Percentiles rank a stretch among this genome's conserved stretches.
Evolutionary conservation across 2,797 vertebrate genomes (phyloP).

Genomic region (Poeciliopsis paucimaculata): DNA sequence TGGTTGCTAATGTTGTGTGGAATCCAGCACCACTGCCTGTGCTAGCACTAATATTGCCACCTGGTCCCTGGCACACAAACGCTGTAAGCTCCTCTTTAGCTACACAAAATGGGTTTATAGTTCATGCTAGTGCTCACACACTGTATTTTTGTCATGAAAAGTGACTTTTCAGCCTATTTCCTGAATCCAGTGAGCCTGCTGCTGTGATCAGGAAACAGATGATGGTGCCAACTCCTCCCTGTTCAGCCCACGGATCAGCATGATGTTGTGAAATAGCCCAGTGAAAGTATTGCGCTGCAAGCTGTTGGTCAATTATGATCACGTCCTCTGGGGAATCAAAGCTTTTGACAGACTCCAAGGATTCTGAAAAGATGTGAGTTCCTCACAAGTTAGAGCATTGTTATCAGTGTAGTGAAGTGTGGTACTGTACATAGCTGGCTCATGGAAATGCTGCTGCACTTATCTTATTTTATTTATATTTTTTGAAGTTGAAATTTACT

Average conservation of each 20-base stretch:
- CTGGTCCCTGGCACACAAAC: conserved; percentile 26
- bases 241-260: conserved; percentile 4
- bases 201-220: background rate
- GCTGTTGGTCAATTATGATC: conserved; percentile 16
- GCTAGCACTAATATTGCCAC: conserved; percentile 42
- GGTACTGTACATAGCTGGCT: background rate
- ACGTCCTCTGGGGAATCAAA: background rate
- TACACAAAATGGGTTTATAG: conserved; percentile 41
- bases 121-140: conserved; percentile 24
- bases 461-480: background rate
- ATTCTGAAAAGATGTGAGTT: conserved; percentile 21
- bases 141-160: conserved; percentile 40
- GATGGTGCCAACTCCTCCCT: background rate
- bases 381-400: background rate
- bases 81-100: conserved; percentile 54
- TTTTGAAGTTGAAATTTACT: background rate
- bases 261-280: conserved; percentile 14
- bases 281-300: conserved; percentile 4
- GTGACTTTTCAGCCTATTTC: conserved; percentile 5
- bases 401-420: conserved; percentile 11
- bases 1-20: conserved; percentile 66
- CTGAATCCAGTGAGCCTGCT: background rate
- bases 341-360: background rate
- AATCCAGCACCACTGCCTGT: conserved; percentile 56
- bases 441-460: background rate